Conservation (phyloP, 2,797 vertebrate genomes). For the Poliocrania exsul region DNA sequence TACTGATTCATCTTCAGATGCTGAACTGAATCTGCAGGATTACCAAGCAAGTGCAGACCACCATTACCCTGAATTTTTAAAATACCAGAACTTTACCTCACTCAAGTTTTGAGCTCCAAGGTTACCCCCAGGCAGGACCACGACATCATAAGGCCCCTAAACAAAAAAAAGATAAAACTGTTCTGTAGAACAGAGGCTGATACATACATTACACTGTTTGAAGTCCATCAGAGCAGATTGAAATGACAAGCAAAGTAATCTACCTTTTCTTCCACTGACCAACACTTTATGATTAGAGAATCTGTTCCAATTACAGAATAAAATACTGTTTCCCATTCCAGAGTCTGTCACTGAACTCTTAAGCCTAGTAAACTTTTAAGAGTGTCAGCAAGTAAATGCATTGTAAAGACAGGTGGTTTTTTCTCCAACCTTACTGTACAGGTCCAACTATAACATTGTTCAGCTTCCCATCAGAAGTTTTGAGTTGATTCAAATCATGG, state of each 20-base stretch:
- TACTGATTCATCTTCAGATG: background rate
- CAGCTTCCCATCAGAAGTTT: background rate
- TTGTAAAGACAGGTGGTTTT: background rate
- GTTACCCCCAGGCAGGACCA: conserved; percentile 94
- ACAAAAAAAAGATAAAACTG: background rate
- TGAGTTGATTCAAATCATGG: background rate
- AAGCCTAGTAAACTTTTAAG: background rate
- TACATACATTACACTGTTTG: background rate
- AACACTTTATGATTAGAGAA: background rate
- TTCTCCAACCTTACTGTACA: background rate
- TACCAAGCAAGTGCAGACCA: background rate
- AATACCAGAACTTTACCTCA: conserved; percentile 81
- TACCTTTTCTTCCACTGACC: background rate
- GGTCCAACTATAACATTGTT: background rate
- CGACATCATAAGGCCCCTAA: conserved; percentile 94
- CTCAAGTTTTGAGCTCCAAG: conserved; percentile 92
- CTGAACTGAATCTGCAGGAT: background rate
- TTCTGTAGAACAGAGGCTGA: background rate
- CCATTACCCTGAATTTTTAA: background rate
- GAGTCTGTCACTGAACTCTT: background rate
- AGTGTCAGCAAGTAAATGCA: background rate
- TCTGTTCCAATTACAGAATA: background rate
- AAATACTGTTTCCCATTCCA: background rate
- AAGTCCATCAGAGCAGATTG: background rate
- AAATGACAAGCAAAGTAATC: background rate